Evolutionary conservation across 2,888 invertebrate species (phyloP).

Genomic region (Dichetophora obliterata): DNA sequence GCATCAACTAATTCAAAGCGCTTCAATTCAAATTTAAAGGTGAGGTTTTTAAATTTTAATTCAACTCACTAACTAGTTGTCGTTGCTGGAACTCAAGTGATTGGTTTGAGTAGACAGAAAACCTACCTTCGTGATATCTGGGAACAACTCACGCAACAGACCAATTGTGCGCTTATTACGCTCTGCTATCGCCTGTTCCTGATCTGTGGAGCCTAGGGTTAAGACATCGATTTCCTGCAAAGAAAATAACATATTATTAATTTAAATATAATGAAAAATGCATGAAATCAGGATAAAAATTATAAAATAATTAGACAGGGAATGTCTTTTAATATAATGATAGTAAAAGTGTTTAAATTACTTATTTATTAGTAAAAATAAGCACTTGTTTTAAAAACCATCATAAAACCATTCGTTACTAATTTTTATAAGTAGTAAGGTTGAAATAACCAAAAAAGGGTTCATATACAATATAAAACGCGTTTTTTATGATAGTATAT

Average conservation of each 20-base stretch:
- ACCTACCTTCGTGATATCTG: constrained; percentile 80
- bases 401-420: no score
- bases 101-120: not conserved
- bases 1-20: not conserved
- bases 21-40: not conserved
- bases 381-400: not conserved
- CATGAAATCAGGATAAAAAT: not conserved
- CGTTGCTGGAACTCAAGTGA: no score
- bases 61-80: not conserved
- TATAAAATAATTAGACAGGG: not conserved
- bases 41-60: not conserved
- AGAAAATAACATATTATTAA: not conserved
- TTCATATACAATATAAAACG: no score
- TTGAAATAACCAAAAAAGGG: no score
- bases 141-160: constrained; percentile 81
- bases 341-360: not conserved
- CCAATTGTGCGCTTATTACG: constrained; percentile 85
- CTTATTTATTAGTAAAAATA: not conserved
- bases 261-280: not conserved
- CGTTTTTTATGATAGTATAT: not conserved
- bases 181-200: constrained; percentile 75
- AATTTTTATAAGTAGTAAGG: no score
- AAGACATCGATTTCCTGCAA: constrained; percentile 78
- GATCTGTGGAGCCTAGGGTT: constrained; percentile 74
- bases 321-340: not conserved